A percentile compares a stretch with the other conserved stretches of the same genome.
These are phyloP conservation scores for Paracentrotus lividus DNA, from an alignment of 53 echinoderm and acorn worm species.

Conservation along the genomic window DNA sequence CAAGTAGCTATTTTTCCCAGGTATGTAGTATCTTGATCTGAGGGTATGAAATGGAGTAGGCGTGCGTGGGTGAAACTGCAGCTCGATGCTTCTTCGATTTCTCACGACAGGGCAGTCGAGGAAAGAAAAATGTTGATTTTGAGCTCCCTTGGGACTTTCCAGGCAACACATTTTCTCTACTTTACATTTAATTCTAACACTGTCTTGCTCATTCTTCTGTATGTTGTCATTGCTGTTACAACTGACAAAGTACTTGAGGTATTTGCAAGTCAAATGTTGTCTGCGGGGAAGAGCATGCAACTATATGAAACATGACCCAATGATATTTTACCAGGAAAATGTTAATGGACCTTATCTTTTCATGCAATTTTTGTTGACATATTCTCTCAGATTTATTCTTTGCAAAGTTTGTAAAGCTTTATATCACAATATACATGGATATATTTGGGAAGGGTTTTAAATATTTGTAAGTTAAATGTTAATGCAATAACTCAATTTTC, in stretches of 20 bases:
- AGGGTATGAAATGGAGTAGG: not conserved
- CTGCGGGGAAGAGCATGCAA: not conserved
- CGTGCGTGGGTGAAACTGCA: not conserved
- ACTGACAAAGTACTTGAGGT: not conserved
- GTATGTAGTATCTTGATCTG: not conserved
- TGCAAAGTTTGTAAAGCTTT: too few species aligned
- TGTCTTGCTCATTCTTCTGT: not conserved
- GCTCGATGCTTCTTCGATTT: slow-evolving; percentile 2
- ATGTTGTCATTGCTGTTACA: not conserved
- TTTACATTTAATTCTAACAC: not conserved
- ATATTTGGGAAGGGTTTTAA: too few species aligned
- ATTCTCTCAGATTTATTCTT: too few species aligned
- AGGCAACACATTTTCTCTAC: not conserved
- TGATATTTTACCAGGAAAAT: not conserved
- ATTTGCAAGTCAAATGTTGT: slow-evolving; percentile 29
- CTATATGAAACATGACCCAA: not conserved
- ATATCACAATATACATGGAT: too few species aligned
- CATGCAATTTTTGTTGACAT: not conserved
- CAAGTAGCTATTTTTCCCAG: not conserved
- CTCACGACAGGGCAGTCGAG: not conserved
- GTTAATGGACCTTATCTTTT: not conserved
- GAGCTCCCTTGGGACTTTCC: not conserved
- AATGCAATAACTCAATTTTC: too few species aligned
- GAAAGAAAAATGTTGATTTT: slow-evolving; percentile 26
- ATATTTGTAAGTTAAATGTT: too few species aligned